phyloP scores from a whole-genome alignment of 1,140 invertebrate genomes.

The Euura lappo region DNA sequence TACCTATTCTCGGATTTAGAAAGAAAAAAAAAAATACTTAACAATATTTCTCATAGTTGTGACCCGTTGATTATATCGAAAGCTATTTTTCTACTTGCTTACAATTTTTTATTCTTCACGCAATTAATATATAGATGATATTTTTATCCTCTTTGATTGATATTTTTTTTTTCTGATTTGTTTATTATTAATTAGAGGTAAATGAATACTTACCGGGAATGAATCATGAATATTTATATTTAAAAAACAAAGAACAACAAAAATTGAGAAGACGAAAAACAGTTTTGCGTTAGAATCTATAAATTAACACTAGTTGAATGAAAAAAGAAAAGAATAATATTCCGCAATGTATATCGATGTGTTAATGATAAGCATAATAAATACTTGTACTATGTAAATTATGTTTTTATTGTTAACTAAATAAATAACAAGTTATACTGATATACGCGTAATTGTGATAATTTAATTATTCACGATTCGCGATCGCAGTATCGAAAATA shows the following conservation, averaged over 20 bases:
- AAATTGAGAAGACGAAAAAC: too few species aligned
- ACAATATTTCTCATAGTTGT: too few species aligned
- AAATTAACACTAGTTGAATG: too few species aligned
- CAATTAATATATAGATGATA: neutral
- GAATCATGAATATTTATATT: neutral
- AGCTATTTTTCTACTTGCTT: neutral
- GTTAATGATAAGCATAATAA: constrained; percentile 31
- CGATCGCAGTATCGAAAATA: neutral
- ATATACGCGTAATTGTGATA: constrained; percentile 6
- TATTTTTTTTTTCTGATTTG: too few species aligned
- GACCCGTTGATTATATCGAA: too few species aligned
- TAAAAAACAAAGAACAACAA: neutral
- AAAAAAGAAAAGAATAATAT: neutral
- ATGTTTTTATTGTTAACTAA: constrained; percentile 60
- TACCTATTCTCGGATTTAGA: too few species aligned
- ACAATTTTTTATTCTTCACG: neutral
- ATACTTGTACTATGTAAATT: constrained; percentile 53
- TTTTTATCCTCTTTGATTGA: neutral
- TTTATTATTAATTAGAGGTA: too few species aligned
- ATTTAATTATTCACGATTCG: neutral
- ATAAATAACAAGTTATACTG: constrained; percentile 57
- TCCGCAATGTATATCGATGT: constrained; percentile 31
- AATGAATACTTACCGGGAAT: neutral
- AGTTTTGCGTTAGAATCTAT: too few species aligned
- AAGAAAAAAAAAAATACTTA: too few species aligned